Evolutionary conservation across 2,888 invertebrate species (phyloP), one percentile per base, ranked within the genome.

Genomic region (Bellardia bayeri): DNA sequence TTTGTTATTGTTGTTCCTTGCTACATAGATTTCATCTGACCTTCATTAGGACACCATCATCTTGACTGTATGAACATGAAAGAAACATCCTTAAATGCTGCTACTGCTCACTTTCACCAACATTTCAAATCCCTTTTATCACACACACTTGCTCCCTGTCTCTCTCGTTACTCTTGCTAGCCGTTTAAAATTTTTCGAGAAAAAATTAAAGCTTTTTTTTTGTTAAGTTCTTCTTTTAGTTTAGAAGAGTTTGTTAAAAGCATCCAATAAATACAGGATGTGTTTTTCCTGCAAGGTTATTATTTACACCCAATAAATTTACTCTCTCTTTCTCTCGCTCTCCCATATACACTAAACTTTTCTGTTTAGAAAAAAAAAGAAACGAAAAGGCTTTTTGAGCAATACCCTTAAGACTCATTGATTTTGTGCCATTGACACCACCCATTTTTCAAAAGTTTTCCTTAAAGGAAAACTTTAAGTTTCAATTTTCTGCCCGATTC

Each of bases 1-100:
- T 45, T 54, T 72, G 58, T 72, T 84, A 37, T 63, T 84, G 33
- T 79, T 75, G 49, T 85, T 74, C 49, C 45, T 40, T 72, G 49
- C 66, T 79, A 54, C 63, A 68, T 68, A 76, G 23, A 76, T 76
- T 69, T 63, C n/a, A 82, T 85, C 85, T 87, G 87, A 87, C 87
- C 87, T 87, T 87, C 84, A 87, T 82, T 85, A 87, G 87, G 87
- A 87, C 87, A 87, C 84, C 81, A 85, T 85, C 72, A 79, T 82
- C 68, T 72, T 81, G 71, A 66, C 66, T 75, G 37, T 37, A 78
- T 72, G 33, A 75, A 79, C 66, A 85, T 49, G 23, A 42, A 68
- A 58, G n/a, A 49, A 81, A 61, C 66, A 80, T 82, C 58, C 58
- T 81, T 23, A 68, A 69, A 66, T 16, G 30, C 63, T 56, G 49